Evolutionary conservation across 92 coral and sea anemone genomes (phyloP).

Genomic region (Porites rus): DNA sequence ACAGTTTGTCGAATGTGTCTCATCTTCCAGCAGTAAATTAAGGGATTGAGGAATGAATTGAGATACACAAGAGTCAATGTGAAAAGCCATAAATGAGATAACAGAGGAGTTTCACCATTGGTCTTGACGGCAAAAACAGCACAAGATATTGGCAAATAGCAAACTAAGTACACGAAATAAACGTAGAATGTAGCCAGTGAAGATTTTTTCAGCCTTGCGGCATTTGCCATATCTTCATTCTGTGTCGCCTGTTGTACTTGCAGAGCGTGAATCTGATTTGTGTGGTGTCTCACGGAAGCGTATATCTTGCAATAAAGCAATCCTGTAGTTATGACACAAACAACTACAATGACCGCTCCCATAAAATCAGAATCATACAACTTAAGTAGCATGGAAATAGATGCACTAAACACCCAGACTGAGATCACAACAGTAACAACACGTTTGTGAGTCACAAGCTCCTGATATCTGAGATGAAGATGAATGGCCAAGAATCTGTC

Average conservation of each 20-base stretch:
- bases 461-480: conserved; percentile 20
- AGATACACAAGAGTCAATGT: background rate
- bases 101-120: background rate
- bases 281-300: background rate
- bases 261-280: too few relatives aligned
- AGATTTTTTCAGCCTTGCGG: background rate
- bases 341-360: background rate
- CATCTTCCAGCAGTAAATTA: too few relatives aligned
- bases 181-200: background rate
- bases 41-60: too few relatives aligned
- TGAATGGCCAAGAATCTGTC: conserved; percentile 6
- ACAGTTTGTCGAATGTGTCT: too few relatives aligned
- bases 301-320: too few relatives aligned
- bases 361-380: too few relatives aligned
- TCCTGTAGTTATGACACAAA: too few relatives aligned
- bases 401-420: background rate
- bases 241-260: background rate
- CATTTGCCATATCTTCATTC: background rate
- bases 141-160: background rate
- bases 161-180: background rate
- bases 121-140: too few relatives aligned
- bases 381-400: too few relatives aligned
- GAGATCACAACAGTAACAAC: conserved; percentile 4
- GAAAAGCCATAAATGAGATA: background rate
- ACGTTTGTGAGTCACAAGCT: conserved; percentile 18